Conservation (phyloP, 2,888 invertebrate genomes). For the Rhingia campestris region DNA sequence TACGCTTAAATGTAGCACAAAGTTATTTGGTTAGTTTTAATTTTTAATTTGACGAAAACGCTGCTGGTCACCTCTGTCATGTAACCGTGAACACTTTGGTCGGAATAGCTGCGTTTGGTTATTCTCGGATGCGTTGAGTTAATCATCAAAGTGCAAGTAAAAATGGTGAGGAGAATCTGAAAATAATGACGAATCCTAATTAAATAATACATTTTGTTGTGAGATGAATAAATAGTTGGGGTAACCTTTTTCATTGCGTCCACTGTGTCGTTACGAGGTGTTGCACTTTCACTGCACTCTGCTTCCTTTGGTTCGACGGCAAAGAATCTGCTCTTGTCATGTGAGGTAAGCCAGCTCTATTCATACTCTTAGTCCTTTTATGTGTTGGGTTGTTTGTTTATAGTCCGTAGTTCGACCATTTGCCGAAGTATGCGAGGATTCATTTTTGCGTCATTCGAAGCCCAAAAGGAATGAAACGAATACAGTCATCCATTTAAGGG, state of each 20-base stretch:
- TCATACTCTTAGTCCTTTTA: constrained; percentile 58
- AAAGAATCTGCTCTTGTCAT: constrained; percentile 41
- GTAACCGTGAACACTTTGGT: constrained; percentile 91
- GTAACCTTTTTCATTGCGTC: constrained; percentile 67
- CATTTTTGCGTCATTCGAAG: constrained; percentile 63
- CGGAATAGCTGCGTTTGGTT: constrained; percentile 89
- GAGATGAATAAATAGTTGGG: neutral
- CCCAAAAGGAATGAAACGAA: constrained; percentile 21
- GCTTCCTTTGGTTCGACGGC: constrained; percentile 17
- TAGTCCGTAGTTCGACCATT: constrained; percentile 42
- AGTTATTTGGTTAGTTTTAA: constrained; percentile 28
- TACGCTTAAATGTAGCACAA: constrained; percentile 86
- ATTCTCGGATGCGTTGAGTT: constrained; percentile 79
- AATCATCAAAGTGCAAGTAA: constrained; percentile 74
- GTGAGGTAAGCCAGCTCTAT: constrained; percentile 50
- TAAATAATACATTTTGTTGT: constrained; percentile 3
- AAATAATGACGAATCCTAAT: constrained; percentile 1
- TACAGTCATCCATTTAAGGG: constrained; percentile 32
- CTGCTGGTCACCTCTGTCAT: constrained; percentile 88
- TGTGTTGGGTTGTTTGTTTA: constrained; percentile 70
- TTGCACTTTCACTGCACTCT: constrained; percentile 64
- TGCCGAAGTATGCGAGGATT: constrained; percentile 58
- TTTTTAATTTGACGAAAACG: constrained; percentile 16
- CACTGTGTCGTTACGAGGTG: constrained; percentile 16
- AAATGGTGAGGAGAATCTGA: constrained; percentile 75